phyloP scores from a whole-genome alignment of 1,140 invertebrate species.

The Paralvinella palmiformis region DNA sequence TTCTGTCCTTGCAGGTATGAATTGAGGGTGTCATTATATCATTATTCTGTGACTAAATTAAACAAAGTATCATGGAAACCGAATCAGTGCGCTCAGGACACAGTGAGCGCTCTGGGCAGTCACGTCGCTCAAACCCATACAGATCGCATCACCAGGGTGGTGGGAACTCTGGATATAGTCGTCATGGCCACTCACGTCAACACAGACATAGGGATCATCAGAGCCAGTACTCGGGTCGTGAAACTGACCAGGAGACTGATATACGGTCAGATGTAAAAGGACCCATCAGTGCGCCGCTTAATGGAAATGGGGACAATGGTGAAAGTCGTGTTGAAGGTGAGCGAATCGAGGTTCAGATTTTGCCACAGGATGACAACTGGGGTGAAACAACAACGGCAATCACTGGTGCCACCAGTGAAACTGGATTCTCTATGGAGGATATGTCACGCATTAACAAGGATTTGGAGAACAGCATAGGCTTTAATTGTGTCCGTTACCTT shows the following conservation, averaged over 20 bases:
- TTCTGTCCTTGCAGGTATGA: no score
- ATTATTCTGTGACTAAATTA: no score
- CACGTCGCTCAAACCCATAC: conserved; percentile 23
- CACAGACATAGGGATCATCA: conserved; percentile 38
- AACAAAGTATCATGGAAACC: conserved; percentile 22
- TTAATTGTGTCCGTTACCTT: conserved; percentile 41
- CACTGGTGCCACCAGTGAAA: conserved; percentile 91
- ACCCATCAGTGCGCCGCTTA: conserved; percentile 23
- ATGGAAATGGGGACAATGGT: conserved; percentile 36
- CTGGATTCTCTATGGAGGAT: conserved; percentile 77
- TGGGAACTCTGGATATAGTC: not conserved
- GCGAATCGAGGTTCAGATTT: conserved; percentile 75
- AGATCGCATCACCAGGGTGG: not conserved
- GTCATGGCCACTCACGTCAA: conserved; percentile 14
- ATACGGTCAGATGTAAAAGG: conserved; percentile 23
- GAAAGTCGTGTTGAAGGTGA: conserved; percentile 53
- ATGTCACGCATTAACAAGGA: conserved; percentile 50
- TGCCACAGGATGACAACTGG: conserved; percentile 94
- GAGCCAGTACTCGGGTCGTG: conserved; percentile 11
- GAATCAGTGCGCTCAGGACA: conserved; percentile 47
- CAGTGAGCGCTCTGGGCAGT: conserved; percentile 46
- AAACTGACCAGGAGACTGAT: conserved; percentile 19
- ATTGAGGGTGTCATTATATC: no score
- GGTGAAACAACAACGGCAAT: conserved; percentile 95
- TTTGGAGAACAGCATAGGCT: conserved; percentile 47